Evolutionary conservation across 2,113 vertebrate species (phyloP), one percentile per base, ranked within the genome.

Genomic region (Natator depressus): DNA sequence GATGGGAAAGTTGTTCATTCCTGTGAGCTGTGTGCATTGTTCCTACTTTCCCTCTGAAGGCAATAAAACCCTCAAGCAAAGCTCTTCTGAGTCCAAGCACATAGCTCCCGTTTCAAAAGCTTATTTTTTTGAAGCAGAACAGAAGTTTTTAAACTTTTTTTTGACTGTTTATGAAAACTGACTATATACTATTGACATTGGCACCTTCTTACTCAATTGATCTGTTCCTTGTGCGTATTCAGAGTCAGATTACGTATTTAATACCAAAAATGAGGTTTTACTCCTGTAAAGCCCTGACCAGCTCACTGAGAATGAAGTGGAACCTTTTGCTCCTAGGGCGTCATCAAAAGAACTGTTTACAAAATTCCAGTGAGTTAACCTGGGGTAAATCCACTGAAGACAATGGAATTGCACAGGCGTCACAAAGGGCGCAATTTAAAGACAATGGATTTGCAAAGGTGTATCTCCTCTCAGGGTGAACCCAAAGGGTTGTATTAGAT

Each of bases 31-130:
- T 42, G 38, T 16, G 49, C 51, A 57, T 42, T 79, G 72, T 9
- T 81, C 46, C 55, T 38, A 59, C 80, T 76, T 53, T 62, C 25
- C 24, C 38, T 92, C 42, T 65, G 85, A 79, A 81, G 69, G 38
- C n/a, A 27, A 57, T 17, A 79, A 65, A 79, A 76, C 5, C 80
- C 72, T 83, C 85, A 62, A 78, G 84, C 54, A 80, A 65, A 53
- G 20, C 82, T 88, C 80, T 92, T 87, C 85, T 53, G 78, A 83
- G 59, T 83, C 90, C 87, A 65, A 92, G 85, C 80, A 92, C 80
- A 59, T 62, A 82, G 42, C 54, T 76, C 46, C 10, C 42, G n/a
- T 87, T 92, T 83, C 54, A 88, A 83, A 88, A 29, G 59, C 38
- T 50, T 49, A 53, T 42, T 78, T 59, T 59, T 91, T 82, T 87